Base-by-base conservation (phyloP, 2,797 vertebrate genomes). In the Phoeniculus purpureus region DNA sequence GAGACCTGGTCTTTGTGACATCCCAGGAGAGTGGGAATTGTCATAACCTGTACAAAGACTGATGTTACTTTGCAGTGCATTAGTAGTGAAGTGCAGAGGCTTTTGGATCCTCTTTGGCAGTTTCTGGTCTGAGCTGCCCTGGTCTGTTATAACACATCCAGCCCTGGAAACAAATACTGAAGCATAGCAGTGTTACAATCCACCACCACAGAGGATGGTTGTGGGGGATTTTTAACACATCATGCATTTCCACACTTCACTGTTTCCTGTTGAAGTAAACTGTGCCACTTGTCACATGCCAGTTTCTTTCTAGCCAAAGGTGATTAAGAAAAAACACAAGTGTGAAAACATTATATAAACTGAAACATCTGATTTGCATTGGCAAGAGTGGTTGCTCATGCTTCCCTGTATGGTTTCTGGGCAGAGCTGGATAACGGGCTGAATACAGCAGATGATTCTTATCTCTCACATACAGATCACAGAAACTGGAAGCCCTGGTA, bases 131-230 rank as follows among this genome's bases (percentile, higher is more conserved):
- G 43, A 78, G 48, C 61, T 81, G 50, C 31, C 43, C 74, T 76
- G 61, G 15, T 10, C 32, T 48, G 8, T 72, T 86, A 4, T 4
- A 71, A 64, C 37, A 15, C 47, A 54, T 76, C 12, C 71, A 85
- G 31, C 40, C 26, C 26, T 25, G 40, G 13, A 84, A 83, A 75
- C 11, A 50, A 60, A 13, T 21, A 47, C 1, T 15, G 20, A 21
- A 45, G 60, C 25, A 40, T 59, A 54, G 3, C 32, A 7, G 4
- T 67, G 32, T 86, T 77, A 59, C 47, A 68, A 27, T 73, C 43
- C 15, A 32, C 0, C 0, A 0, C 23, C 68, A 31, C 31, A 70
- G 55, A 9, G 73, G 50, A 58, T 0, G 0, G 68, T 64, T 82
- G 22, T 2, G 15, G 21, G n/a, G 25, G 5, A 2, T 15, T 71